These are phyloP conservation scores for Molothrus aeneus DNA, from an alignment of 2,797 vertebrate genomes.

Conservation along the genomic window DNA sequence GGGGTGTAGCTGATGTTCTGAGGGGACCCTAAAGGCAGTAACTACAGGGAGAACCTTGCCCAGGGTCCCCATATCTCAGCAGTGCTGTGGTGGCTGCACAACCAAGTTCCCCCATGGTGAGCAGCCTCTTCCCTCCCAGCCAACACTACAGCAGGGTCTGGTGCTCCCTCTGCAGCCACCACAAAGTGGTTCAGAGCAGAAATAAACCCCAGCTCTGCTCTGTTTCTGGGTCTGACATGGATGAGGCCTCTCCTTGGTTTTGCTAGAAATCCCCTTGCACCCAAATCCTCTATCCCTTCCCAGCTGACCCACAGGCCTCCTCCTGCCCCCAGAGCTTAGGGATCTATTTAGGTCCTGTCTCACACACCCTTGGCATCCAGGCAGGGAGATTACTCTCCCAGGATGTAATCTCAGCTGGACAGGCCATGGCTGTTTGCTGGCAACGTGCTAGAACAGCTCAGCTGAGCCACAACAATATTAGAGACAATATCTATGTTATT, in stretches of 20 bases:
- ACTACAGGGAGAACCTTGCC: neutral
- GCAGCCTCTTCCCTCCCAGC: neutral
- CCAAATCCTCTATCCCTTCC: neutral
- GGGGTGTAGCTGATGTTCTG: neutral
- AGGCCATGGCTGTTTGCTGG: neutral
- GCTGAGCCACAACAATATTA: neutral
- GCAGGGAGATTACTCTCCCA: neutral
- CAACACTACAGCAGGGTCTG: rapidly evolving
- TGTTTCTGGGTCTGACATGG: neutral
- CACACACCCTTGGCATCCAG: neutral
- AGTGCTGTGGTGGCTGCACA: neutral
- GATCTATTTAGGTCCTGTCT: neutral
- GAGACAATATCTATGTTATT: rapidly evolving
- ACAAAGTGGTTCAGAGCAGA: neutral
- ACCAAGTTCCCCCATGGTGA: rapidly evolving
- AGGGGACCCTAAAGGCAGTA: neutral
- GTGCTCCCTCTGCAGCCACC: too few relatives aligned
- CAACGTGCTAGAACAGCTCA: neutral
- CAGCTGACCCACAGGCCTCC: neutral
- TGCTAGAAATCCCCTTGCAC: neutral
- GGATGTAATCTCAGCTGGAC: neutral
- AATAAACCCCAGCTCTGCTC: neutral
- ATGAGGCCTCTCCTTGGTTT: rapidly evolving
- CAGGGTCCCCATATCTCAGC: neutral
- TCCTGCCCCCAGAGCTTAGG: neutral